Evolutionary conservation across 2,113 vertebrate genomes (phyloP).

Genomic region (Sapayoa aenigma): DNA sequence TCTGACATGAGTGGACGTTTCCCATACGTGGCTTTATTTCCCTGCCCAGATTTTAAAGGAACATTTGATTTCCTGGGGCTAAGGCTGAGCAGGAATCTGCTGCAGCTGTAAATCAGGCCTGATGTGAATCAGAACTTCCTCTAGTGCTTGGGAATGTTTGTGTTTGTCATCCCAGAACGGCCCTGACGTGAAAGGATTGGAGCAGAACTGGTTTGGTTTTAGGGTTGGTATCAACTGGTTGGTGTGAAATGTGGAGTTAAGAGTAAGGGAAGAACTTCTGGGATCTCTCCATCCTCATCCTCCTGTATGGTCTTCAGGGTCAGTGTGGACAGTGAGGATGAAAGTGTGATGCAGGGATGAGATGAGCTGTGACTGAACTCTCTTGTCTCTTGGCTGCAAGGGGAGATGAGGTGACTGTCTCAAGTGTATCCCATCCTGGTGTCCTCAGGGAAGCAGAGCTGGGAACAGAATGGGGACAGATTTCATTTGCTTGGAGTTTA

Average conservation of each 20-base stretch:
- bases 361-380: not conserved
- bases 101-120: not conserved
- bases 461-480: not conserved
- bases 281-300: not conserved
- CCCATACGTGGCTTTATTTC: not conserved
- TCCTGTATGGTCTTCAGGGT: rapidly evolving
- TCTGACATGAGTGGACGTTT: not conserved
- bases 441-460: not conserved
- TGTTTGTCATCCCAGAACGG: not conserved
- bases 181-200: not conserved
- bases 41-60: not conserved
- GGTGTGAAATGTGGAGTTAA: not conserved
- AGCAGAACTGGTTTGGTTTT: not conserved
- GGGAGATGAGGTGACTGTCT: not conserved
- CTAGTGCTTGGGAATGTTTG: not conserved
- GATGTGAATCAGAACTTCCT: not conserved
- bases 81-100: not conserved
- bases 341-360: not conserved
- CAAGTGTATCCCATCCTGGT: not conserved
- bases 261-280: not conserved
- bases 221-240: not conserved
- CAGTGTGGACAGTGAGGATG: not conserved
- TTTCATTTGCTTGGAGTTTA: not conserved
- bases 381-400: not conserved
- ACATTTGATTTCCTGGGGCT: not conserved